Base-by-base conservation (phyloP, 2,113 vertebrate genomes). In the Nothoprocta perdicaria region DNA sequence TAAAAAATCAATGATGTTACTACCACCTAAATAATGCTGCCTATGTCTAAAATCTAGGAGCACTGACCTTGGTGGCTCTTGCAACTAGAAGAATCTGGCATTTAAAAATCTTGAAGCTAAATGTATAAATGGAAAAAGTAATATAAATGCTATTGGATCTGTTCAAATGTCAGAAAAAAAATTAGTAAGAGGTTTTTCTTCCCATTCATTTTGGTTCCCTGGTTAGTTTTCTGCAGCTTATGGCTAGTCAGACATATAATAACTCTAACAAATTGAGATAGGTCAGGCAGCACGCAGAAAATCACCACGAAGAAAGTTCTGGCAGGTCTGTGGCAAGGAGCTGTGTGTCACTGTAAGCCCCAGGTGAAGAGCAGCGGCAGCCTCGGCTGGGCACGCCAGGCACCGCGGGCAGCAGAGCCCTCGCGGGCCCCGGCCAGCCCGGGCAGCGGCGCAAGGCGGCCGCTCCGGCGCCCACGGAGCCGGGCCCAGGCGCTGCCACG, bases 131-230 rank as follows among this genome's bases (percentile, higher is more conserved):
- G 14, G 55, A n/a, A 91, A 91, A 89, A 71, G 81, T 55, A 80
- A 89, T 43, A n/a, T 53, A 93, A 93, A 89, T 88, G 31, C 65
- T 91, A 86, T 69, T 22, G 52, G 50, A 65, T 60, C 84, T 69
- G 60, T 67, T 78, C 66, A 93, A 85, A 61, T 71, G 72, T 77
- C 68, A 94, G 60, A 85, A 89, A 11, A 9, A 87, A 88, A 87
- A 94, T 71, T 33, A 80, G 55, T 6, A 31, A 85, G 52, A 14
- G 33, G 63, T 31, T 69, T 93, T 85, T 85, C 40, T 80, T 87
- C 45, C 67, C 82, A 73, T 80, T 87, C 26, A 71, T 91, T 93
- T 85, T 38, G 58, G 68, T 67, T 80, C 60, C 82, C 79, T 46
- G 21, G 63, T 2, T 83, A 72, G 63, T 77, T 85, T 92, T 82